Evolutionary conservation across 2,113 vertebrate genomes (phyloP), one percentile per base, ranked within the genome.

Genomic region (Phasianus colchicus): DNA sequence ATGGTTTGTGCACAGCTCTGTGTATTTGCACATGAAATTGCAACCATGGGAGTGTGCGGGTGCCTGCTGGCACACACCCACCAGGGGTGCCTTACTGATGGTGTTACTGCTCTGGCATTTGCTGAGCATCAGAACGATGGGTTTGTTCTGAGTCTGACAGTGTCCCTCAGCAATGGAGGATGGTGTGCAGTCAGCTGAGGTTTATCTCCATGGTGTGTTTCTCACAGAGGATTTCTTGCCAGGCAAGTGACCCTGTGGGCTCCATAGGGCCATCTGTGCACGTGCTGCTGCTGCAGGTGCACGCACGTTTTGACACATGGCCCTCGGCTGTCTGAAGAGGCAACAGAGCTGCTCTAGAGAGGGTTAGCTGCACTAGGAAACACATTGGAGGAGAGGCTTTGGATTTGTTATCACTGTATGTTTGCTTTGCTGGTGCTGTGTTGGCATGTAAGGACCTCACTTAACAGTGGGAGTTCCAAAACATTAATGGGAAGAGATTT

Each of bases 301-400:
- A 30, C 0, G 1, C 13, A 2, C 6, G 1, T 4, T 76, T 45
- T 29, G 43, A 43, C 16, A 24, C 4, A 0, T 16, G 43, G 17
- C 13, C 88, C 69, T 76, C 21, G 65, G 43, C 83, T 81, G 47
- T 58, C 64, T 78, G 55, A 70, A 29, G 90, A 85, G 76, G 24
- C 65, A 76, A 45, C 80, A 79, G 42, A 73, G 48, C 50, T 12
- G 8, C 54, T 58, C 40, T 65, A 16, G 69, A 14, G 27, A 14
- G 18, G 29, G 50, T 58, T 50, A 71, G n/a, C 42, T 65, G 22
- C 48, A 61, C 20, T 69, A 77, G 42, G 72, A 80, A 55, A 34
- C 29, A 15, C 10, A 0, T 12, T 32, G 64, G 48, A 36, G 19
- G 54, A 24, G 5, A 32, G 63, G 22, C 36, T 38, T 45, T 42